phyloP scores from a whole-genome alignment of 2,797 vertebrate genomes.

The Neosalanx taihuensis region DNA sequence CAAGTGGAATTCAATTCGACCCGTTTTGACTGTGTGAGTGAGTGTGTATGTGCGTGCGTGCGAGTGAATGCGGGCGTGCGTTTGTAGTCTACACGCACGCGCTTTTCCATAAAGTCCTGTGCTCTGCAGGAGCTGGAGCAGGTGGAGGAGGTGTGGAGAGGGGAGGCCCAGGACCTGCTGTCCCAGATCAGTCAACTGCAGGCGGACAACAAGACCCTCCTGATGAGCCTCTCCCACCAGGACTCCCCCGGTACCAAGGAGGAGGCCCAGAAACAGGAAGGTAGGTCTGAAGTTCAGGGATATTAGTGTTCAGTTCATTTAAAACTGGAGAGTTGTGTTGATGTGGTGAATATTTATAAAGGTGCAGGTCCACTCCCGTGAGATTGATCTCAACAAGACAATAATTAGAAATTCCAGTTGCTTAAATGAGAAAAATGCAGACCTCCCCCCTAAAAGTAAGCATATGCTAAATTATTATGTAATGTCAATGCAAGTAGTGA shows the following conservation, averaged over 20 bases:
- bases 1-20: too few relatives aligned
- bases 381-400: too few relatives aligned
- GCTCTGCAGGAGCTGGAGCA: conserved; percentile 83
- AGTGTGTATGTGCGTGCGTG: neutral
- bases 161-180: conserved; percentile 87
- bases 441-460: too few relatives aligned
- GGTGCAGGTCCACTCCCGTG: too few relatives aligned
- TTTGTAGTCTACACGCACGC: conserved; percentile 2
- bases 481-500: too few relatives aligned
- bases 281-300: conserved; percentile 52
- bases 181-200: conserved; percentile 87
- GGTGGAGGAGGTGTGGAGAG: conserved; percentile 90
- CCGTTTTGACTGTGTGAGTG: neutral
- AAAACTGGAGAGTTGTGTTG: too few relatives aligned
- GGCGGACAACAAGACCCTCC: conserved; percentile 85
- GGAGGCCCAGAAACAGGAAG: conserved; percentile 83
- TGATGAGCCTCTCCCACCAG: conserved; percentile 78
- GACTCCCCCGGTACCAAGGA: conserved; percentile 76
- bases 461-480: too few relatives aligned
- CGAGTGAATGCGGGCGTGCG: neutral
- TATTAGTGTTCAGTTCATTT: too few relatives aligned
- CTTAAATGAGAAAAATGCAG: too few relatives aligned
- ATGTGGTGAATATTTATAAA: too few relatives aligned
- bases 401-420: too few relatives aligned
- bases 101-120: neutral